Percentiles rank a stretch among this genome's conserved stretches.
phyloP scores from a whole-genome alignment of 2,113 vertebrate species.

The Machaerirhynchus nigripectus region DNA sequence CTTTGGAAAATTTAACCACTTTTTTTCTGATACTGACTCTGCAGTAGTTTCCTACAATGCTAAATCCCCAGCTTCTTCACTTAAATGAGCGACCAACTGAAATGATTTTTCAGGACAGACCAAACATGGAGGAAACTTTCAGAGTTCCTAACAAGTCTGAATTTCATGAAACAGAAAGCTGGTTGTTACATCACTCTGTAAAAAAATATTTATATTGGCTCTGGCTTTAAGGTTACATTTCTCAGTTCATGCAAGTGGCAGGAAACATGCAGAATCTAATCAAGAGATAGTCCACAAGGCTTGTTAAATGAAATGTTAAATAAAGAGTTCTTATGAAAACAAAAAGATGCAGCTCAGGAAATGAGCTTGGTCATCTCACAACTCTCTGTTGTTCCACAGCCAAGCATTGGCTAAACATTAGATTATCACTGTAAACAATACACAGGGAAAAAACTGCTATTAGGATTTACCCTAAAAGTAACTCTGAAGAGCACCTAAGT shows the following conservation, averaged over 20 bases:
- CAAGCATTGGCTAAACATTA: not conserved
- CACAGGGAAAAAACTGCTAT: not conserved
- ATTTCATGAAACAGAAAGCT: constrained; percentile 13
- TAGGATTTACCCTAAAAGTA: not conserved
- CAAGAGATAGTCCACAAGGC: constrained; percentile 37
- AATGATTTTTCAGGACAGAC: not conserved
- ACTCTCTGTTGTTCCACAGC: not conserved
- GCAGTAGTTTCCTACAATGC: not conserved
- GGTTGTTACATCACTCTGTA: constrained; percentile 11
- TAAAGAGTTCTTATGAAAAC: constrained; percentile 35
- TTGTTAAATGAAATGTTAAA: constrained; percentile 36
- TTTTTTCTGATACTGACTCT: not conserved
- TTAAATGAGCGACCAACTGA: rapidly evolving
- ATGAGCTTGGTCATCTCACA: constrained; percentile 46
- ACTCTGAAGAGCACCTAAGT: not conserved
- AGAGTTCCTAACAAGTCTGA: not conserved
- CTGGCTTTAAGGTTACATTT: constrained; percentile 29
- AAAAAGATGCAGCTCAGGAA: constrained; percentile 53
- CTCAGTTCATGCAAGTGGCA: constrained; percentile 34
- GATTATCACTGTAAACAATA: not conserved
- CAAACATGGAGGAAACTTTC: not conserved
- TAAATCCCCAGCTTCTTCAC: not conserved
- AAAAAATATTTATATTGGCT: constrained; percentile 57
- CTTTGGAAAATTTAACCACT: not conserved
- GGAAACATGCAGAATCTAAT: constrained; percentile 45